These are phyloP conservation scores for Calvadosia cruxmelitensis DNA, from an alignment of 30 jellyfish, hydroid and myxozoan species.

Conservation along the genomic window DNA sequence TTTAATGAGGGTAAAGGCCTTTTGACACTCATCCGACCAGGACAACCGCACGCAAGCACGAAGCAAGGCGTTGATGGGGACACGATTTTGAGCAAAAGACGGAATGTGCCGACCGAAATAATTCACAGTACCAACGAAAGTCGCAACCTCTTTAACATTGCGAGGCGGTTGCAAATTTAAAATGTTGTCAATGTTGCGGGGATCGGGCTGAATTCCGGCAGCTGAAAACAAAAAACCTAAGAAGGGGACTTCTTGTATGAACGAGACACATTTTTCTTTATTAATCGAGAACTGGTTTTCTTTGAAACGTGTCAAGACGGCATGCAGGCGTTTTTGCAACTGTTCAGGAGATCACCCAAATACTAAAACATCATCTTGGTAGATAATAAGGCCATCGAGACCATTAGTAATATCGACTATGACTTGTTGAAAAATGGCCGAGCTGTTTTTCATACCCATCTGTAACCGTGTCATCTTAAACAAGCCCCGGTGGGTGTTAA, in stretches of 20 bases:
- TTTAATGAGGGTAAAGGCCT: background rate
- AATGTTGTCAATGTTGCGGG: conserved; percentile 19
- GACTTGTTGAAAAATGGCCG: background rate
- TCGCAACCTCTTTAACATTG: conserved; percentile 24
- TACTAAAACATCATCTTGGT: background rate
- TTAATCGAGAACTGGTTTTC: conserved; percentile 16
- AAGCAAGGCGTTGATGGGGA: background rate
- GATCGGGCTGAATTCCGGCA: conserved; percentile 30
- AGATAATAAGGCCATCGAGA: background rate
- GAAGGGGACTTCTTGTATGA: conserved; percentile 13
- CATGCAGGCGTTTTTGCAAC: background rate
- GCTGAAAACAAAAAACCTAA: conserved; percentile 47
- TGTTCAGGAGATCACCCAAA: background rate
- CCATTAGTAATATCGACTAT: background rate
- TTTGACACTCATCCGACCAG: no score
- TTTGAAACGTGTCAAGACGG: conserved; percentile 4
- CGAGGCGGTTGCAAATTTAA: conserved; percentile 35
- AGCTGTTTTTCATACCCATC: background rate
- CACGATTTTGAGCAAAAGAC: background rate
- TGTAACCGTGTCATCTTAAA: background rate
- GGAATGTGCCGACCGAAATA: conserved; percentile 9
- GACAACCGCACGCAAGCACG: no score
- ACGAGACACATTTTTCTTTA: conserved; percentile 31
- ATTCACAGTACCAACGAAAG: conserved; percentile 47
- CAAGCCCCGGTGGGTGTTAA: background rate